phyloP scores from a whole-genome alignment of 2,113 vertebrate species.

The Zapus hudsonius region DNA sequence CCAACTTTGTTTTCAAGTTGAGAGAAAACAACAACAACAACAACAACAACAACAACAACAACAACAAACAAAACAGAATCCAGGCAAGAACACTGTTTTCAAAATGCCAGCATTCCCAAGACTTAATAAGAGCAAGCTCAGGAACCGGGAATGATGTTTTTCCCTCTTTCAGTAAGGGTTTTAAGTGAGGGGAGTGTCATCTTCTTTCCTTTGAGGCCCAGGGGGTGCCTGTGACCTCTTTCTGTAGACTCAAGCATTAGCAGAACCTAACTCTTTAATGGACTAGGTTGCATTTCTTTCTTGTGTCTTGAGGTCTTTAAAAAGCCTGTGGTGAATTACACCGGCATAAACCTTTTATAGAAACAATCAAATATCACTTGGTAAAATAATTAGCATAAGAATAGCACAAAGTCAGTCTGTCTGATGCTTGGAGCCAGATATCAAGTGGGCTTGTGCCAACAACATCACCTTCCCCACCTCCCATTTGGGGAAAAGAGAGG shows the following conservation, averaged over 20 bases:
- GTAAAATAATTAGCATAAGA: constrained; percentile 80
- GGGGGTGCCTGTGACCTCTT: background rate
- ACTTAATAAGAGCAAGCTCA: background rate
- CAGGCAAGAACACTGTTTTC: background rate
- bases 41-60: background rate
- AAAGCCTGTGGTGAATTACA: constrained; percentile 78
- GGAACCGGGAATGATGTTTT: background rate
- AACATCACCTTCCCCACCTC: background rate
- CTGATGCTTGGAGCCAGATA: constrained; percentile 47
- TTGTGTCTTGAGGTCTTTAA: constrained; percentile 76
- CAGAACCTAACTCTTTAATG: constrained; percentile 78
- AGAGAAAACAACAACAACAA: background rate
- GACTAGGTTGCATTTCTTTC: constrained; percentile 67
- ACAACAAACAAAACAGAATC: background rate
- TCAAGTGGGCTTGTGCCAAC: background rate
- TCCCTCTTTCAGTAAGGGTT: background rate
- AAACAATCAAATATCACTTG: constrained; percentile 81
- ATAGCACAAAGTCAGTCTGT: constrained; percentile 78
- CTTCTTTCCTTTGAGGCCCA: background rate
- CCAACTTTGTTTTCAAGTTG: background rate
- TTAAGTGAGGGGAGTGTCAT: rapidly evolving
- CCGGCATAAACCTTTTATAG: constrained; percentile 78
- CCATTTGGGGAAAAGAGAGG: background rate
- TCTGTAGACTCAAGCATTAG: constrained; percentile 26
- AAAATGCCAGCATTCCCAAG: background rate